Conservation (phyloP, 2,888 invertebrate species). For the Unio delphinus region DNA sequence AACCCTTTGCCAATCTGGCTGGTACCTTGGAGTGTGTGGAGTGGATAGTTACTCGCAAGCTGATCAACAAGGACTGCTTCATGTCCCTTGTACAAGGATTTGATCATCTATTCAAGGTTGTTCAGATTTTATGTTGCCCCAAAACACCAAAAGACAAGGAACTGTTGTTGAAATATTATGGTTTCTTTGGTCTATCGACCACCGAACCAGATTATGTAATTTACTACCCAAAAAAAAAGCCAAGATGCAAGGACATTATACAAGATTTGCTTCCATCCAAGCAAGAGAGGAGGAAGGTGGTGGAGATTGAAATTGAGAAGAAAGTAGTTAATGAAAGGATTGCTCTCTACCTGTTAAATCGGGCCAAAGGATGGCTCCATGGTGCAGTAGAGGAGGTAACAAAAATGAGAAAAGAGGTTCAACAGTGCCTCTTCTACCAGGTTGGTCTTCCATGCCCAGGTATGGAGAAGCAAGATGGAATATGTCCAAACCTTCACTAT, state of each 20-base stretch:
- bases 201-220: slow-evolving; percentile 17
- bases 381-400: slow-evolving; percentile 4
- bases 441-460: slow-evolving; percentile 12
- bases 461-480: slow-evolving; percentile 5
- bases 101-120: slow-evolving; percentile 28
- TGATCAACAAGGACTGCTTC: slow-evolving; percentile 7
- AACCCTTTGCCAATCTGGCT: slow-evolving; percentile 37
- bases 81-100: slow-evolving; percentile 30
- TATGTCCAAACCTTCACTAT: slow-evolving; percentile 12
- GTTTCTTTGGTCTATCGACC: slow-evolving; percentile 42
- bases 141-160: slow-evolving; percentile 18
- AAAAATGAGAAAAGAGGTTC: slow-evolving; percentile 5
- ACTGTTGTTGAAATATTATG: slow-evolving; percentile 22
- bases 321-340: slow-evolving; percentile 16
- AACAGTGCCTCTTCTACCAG: slow-evolving; percentile 7
- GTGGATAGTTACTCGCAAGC: slow-evolving; percentile 20
- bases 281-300: slow-evolving; percentile 3
- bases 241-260: slow-evolving; percentile 32
- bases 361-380: slow-evolving; percentile 9
- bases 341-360: slow-evolving; percentile 14
- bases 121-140: slow-evolving; percentile 22
- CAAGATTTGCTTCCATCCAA: slow-evolving; percentile 3
- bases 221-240: slow-evolving; percentile 36
- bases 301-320: slow-evolving; percentile 4
- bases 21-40: slow-evolving; percentile 45